A percentile compares a stretch with the other conserved stretches of the same genome.
Conservation (phyloP, 2,888 invertebrate species). For the Saturnia japonica region DNA sequence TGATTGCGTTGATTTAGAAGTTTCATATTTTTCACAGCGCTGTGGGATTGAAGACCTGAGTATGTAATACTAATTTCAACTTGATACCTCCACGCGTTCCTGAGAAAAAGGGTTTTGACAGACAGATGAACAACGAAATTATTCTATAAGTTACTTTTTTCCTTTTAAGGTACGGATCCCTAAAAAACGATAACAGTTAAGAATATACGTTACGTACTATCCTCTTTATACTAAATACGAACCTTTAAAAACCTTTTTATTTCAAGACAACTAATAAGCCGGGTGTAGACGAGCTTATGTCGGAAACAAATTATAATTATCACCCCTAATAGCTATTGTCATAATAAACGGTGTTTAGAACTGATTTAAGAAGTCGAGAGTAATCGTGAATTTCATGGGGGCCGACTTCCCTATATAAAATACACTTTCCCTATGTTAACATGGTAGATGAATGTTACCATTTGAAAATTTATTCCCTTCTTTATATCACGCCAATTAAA, state of each 20-base stretch:
- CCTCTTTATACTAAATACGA: background rate
- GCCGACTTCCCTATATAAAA: background rate
- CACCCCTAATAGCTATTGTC: background rate
- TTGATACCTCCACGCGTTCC: no score
- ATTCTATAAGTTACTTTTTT: no score
- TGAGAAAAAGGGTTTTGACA: no score
- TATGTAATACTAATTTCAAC: no score
- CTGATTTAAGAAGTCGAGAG: background rate
- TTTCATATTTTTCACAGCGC: no score
- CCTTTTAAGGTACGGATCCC: no score
- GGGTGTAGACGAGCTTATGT: background rate
- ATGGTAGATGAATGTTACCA: background rate
- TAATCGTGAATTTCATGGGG: background rate
- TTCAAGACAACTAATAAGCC: constrained; percentile 4
- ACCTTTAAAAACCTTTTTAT: background rate
- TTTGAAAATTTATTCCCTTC: background rate
- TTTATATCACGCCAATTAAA: background rate
- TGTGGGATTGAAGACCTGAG: no score
- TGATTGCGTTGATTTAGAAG: no score
- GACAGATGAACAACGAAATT: no score
- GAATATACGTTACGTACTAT: background rate
- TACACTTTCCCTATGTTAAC: background rate
- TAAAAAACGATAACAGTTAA: no score
- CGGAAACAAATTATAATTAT: constrained; percentile 1
- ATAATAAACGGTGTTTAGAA: background rate